Evolutionary conservation across 2,888 invertebrate species (phyloP), one percentile per base, ranked within the genome.

Genomic region (Tubulanus polymorphus): DNA sequence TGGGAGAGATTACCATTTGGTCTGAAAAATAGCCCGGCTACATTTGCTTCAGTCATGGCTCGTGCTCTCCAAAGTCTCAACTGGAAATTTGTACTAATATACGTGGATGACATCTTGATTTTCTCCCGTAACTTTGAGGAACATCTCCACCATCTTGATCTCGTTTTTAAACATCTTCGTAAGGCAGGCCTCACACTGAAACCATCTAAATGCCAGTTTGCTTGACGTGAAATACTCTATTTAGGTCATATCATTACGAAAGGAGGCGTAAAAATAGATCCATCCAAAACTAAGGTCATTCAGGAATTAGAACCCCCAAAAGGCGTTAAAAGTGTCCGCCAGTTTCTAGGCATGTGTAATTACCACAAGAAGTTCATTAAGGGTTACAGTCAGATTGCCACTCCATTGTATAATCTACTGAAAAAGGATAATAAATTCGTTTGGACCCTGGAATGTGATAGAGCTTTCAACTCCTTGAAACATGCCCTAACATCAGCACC

Each of bases 351-450:
- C 2, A 37, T 63, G 6, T 61, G 59, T 41, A 75, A 77, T 63
- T 79, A 74, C 63, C 78, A 78, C 57, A 63, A 70, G 3, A 67
- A 67, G 51, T 80, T 79, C 64, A 60, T 76, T 0, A 63, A 68
- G 15, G 65, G 68, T 27, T 60, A 73, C 8, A 54, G 74, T 2
- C 37, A 59, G 3, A 64, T 70, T 10, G 58, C 68, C 27, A 57
- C 59, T 12, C 76, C 75, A 0, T 54, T 78, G 12, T 68, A 78
- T 56, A 35, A 53, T 0, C 55, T 75, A 12, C 56, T 73, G 18
- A 64, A 64, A 54, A 71, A 67, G 51, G 63, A 69, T 45, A 55
- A 54, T 46, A 55, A 59, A 27, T 72, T 66, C 35, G 48, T 59
- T 10, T 76, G 76, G 74, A 61, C 59, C 8, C 56, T 62, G 8